Conservation (phyloP, 2,113 vertebrate species). For the Notechis scutatus region DNA sequence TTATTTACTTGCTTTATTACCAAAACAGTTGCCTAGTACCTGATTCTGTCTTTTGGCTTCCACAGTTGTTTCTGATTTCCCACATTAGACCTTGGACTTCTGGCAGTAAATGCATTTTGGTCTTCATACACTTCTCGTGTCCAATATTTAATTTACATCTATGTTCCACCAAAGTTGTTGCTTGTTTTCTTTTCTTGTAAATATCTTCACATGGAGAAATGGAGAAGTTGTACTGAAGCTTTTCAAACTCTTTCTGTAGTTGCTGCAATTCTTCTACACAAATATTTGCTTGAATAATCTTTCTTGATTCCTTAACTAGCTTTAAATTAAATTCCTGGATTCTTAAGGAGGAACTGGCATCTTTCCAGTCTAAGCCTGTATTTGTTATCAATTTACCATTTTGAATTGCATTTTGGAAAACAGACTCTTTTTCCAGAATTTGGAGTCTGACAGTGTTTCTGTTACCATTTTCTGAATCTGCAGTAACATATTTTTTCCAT, state of each 20-base stretch:
- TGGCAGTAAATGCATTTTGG: constrained; percentile 57
- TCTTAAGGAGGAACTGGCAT: constrained; percentile 26
- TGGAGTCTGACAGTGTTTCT: not conserved
- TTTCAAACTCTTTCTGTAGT: constrained; percentile 61
- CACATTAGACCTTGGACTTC: constrained; percentile 67
- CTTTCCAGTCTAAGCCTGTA: constrained; percentile 16
- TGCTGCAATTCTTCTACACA: constrained; percentile 63
- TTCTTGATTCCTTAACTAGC: constrained; percentile 43
- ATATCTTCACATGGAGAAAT: constrained; percentile 40
- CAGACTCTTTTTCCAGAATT: not conserved
- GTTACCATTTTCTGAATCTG: not conserved
- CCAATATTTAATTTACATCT: constrained; percentile 51
- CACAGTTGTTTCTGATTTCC: constrained; percentile 59
- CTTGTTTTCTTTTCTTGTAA: constrained; percentile 14
- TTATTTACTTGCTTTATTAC: constrained; percentile 11
- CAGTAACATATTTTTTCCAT: constrained; percentile 21
- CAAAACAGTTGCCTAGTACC: constrained; percentile 28
- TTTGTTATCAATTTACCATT: constrained; percentile 17
- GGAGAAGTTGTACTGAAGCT: constrained; percentile 5
- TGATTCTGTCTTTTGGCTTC: constrained; percentile 40
- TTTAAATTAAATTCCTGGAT: constrained; percentile 54
- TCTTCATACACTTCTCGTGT: constrained; percentile 48
- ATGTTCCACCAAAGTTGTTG: constrained; percentile 28
- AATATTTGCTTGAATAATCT: constrained; percentile 44
- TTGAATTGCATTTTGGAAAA: not conserved